Evolutionary conservation across 2,113 vertebrate genomes (phyloP).

Genomic region (Spilogale gracilis): DNA sequence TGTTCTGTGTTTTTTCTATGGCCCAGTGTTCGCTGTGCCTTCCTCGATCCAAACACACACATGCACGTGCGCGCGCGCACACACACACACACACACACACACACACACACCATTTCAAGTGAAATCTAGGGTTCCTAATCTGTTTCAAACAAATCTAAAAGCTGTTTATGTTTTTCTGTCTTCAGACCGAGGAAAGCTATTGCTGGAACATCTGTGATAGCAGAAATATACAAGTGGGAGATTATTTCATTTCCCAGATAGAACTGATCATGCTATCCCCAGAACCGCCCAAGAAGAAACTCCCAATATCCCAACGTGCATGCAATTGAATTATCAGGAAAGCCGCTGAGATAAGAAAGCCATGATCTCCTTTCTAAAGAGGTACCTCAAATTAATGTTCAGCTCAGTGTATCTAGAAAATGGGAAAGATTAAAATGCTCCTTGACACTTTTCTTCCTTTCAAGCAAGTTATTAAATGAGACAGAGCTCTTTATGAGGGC

Average conservation of each 20-base stretch:
- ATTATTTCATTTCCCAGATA: constrained; percentile 31
- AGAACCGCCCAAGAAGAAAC: not conserved
- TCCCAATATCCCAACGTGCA: not conserved
- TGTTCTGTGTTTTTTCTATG: not conserved
- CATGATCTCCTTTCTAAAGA: constrained; percentile 47
- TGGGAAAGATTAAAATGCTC: constrained; percentile 25
- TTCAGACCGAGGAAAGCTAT: constrained; percentile 1
- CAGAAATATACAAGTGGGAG: not conserved
- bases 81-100: accelerated
- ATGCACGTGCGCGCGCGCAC: no score
- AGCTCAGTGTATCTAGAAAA: constrained; percentile 32
- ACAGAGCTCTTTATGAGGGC: not conserved
- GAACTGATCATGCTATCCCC: not conserved
- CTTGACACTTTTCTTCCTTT: constrained; percentile 29
- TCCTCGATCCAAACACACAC: accelerated
- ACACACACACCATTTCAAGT: not conserved
- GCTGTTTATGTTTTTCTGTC: constrained; percentile 29
- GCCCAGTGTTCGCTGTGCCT: not conserved
- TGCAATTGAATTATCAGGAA: not conserved
- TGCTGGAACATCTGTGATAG: not conserved
- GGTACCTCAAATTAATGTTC: constrained; percentile 20
- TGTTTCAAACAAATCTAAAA: constrained; percentile 36
- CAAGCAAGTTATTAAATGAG: constrained; percentile 17
- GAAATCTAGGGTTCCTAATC: not conserved
- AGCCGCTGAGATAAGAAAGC: constrained; percentile 21